phyloP scores from a whole-genome alignment of 1,140 invertebrate genomes.

The Pemphigus obesinymphae region DNA sequence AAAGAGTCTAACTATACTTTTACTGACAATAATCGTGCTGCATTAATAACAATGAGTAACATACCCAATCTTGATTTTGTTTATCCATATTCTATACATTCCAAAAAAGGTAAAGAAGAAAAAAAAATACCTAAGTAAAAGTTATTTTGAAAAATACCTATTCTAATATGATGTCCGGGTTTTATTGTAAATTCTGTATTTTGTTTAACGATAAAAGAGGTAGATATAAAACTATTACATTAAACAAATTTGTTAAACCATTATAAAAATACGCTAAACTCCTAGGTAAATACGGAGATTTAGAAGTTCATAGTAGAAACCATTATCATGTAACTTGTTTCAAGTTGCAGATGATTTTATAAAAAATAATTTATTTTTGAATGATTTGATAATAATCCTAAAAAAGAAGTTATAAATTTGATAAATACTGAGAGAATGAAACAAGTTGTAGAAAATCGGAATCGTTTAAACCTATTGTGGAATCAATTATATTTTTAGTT shows the following conservation, averaged over 20 bases:
- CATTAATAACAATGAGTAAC: background rate
- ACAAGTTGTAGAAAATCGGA: conserved; percentile 46
- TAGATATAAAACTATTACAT: conserved; percentile 17
- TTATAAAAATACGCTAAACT: conserved; percentile 45
- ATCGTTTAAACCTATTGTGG: conserved; percentile 45
- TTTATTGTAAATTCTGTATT: conserved; percentile 46
- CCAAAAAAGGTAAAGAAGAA: conserved; percentile 5
- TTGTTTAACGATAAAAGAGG: conserved; percentile 41
- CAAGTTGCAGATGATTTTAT: conserved; percentile 45
- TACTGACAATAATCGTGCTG: background rate
- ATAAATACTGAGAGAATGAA: conserved; percentile 25
- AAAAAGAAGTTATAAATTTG: conserved; percentile 37
- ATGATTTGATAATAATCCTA: conserved; percentile 40
- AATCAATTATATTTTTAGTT: conserved; percentile 47
- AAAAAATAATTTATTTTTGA: too few relatives aligned
- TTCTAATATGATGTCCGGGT: conserved; percentile 42
- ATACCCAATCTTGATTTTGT: background rate
- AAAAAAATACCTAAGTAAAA: conserved; percentile 4
- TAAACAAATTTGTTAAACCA: conserved; percentile 44
- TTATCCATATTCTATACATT: background rate
- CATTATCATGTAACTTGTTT: conserved; percentile 45
- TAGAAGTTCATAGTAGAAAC: conserved; percentile 42
- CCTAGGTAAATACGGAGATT: conserved; percentile 44
- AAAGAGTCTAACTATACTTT: background rate
- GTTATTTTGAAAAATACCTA: conserved; percentile 44